Base-by-base conservation (phyloP, 2,888 invertebrate genomes). In the Graphium colonna region DNA sequence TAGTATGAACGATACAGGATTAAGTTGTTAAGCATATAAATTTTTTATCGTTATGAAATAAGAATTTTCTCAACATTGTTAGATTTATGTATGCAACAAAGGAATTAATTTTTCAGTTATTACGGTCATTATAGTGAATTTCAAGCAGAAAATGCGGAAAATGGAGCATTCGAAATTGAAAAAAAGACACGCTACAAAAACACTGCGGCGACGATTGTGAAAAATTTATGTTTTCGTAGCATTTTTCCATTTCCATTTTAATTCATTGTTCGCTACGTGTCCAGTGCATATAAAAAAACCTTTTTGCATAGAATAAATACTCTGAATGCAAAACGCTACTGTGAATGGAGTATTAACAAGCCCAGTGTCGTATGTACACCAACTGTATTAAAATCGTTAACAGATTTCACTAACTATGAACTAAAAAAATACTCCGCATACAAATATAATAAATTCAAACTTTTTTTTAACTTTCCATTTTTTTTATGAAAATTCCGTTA, bases 221-320 rank as follows among this genome's bases (percentile, higher is more conserved):
- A 52, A 52, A 52, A 42, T 47, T 42, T 52, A 52, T 16, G 41
- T 52, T 52, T 41, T 31, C 18, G 33, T 39, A 4, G 16, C 33
- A 21, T 33, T 52, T 52, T 52, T 52, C 40, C 47, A 21, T 42
- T 47, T 41, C 21, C 42, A 42, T 42, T 52, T 42, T 47, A 52
- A 52, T 52, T 47, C 52, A 52, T 52, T 52, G 52, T 52, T 21
- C 41, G 41, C 52, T 12, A 46, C 51, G 51, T 46, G 52, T 52
- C 41, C 52, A 28, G 18, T 51, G 41, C 41, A 46, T 16, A 47
- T 9, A 33, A 33, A 46, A 47, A 46, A 51, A 52, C 45, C 31
- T 7, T 41, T 46, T 52, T 16, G 46, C 46, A 36, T 42, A 42
- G 15, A 46, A 52, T 33, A 52, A 52, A 52, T 36, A 46, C 33